These are phyloP conservation scores for Coracopsis vasa DNA, from an alignment of 2,113 vertebrate species.

Conservation along the genomic window DNA sequence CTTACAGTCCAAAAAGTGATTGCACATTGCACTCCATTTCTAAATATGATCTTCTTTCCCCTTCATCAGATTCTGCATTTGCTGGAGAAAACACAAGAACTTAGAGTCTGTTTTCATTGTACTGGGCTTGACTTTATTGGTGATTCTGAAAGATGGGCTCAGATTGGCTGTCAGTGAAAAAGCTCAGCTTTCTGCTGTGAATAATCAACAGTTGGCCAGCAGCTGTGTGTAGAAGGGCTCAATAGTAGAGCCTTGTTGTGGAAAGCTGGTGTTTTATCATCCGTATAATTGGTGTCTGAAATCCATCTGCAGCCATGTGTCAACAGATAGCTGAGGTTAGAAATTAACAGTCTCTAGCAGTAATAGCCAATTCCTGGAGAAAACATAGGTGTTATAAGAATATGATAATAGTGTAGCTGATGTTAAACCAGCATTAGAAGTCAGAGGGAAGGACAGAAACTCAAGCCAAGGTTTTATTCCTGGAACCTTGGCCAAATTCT, in stretches of 20 bases:
- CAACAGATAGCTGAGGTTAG: neutral
- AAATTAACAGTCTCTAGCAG: neutral
- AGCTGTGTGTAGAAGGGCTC: neutral
- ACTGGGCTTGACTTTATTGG: neutral
- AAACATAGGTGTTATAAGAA: neutral
- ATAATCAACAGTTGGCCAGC: neutral
- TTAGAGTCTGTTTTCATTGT: neutral
- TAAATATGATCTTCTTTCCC: neutral
- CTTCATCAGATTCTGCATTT: neutral
- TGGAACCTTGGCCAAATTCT: neutral
- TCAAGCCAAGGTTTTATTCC: neutral
- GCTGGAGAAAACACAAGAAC: neutral
- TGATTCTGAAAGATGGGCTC: neutral
- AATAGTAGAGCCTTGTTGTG: neutral
- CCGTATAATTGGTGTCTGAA: neutral
- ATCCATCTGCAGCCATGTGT: neutral
- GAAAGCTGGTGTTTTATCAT: slow-evolving; percentile 6
- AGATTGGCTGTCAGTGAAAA: neutral
- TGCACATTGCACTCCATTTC: neutral
- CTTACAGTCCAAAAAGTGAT: neutral
- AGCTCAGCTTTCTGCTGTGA: neutral
- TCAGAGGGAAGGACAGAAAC: neutral
- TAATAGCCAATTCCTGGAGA: neutral
- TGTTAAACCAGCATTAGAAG: neutral
- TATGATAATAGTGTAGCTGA: neutral